A percentile compares a stretch with the other conserved stretches of the same genome.
These are phyloP conservation scores for Hirtodrosophila duncani DNA, from an alignment of 2,888 invertebrate species.

Conservation along the genomic window DNA sequence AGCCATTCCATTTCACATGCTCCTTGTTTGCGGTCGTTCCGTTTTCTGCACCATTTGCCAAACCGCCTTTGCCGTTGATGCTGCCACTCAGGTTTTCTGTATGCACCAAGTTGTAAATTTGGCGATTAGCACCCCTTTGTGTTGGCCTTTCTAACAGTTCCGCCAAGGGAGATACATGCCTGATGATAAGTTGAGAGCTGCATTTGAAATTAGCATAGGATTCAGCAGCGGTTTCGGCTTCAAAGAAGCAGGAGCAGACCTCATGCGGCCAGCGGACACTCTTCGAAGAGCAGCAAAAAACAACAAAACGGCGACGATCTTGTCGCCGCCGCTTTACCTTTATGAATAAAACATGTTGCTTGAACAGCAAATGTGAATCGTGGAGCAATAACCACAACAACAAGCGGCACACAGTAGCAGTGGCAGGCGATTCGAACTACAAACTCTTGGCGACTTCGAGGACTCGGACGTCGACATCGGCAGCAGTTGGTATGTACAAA, in stretches of 20 bases:
- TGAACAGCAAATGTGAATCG: slow-evolving; percentile 2
- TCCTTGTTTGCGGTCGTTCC: slow-evolving; percentile 62
- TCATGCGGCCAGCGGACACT: neutral
- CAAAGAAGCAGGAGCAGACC: slow-evolving; percentile 8
- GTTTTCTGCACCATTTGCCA: slow-evolving; percentile 75
- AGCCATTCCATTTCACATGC: slow-evolving; percentile 5
- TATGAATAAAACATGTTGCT: slow-evolving; percentile 71
- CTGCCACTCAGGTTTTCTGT: no score
- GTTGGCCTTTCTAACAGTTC: slow-evolving; percentile 49
- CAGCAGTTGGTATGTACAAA: slow-evolving; percentile 68
- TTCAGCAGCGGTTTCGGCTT: slow-evolving; percentile 33
- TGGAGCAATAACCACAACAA: neutral
- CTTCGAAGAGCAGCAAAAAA: slow-evolving; percentile 16
- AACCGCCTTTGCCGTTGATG: slow-evolving; percentile 23
- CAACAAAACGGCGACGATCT: slow-evolving; percentile 46
- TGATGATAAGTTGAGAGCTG: slow-evolving; percentile 63
- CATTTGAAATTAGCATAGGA: slow-evolving; percentile 63
- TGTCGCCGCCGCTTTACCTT: slow-evolving; percentile 49
- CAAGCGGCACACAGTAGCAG: slow-evolving; percentile 10
- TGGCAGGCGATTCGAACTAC: slow-evolving; percentile 40
- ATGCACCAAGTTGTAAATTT: slow-evolving; percentile 75
- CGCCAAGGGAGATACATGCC: slow-evolving; percentile 59
- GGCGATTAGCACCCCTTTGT: slow-evolving; percentile 75
- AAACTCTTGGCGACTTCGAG: slow-evolving; percentile 15
- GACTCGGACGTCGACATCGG: slow-evolving; percentile 22